Conservation (phyloP, 1,140 invertebrate species). For the Euwallacea fornicatus region DNA sequence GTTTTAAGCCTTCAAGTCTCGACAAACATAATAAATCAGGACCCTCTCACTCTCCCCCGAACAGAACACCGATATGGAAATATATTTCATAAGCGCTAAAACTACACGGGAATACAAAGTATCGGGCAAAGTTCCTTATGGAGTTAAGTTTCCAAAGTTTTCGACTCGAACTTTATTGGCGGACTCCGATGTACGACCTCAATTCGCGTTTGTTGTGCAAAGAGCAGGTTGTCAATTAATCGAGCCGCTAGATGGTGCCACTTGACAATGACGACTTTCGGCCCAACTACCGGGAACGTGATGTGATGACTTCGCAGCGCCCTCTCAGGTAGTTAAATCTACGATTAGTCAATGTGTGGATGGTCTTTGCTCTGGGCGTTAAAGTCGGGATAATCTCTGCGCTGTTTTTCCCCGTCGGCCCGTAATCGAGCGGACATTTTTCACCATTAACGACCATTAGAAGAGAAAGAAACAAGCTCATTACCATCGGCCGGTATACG, state of each 20-base stretch:
- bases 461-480: constrained; percentile 31
- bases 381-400: too few species aligned
- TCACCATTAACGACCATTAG: constrained; percentile 32
- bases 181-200: too few species aligned
- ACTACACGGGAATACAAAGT: constrained; percentile 37
- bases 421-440: constrained; percentile 23
- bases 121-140: background rate
- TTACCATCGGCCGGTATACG: constrained; percentile 17
- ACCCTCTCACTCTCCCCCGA: constrained; percentile 8
- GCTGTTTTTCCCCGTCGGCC: background rate
- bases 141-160: too few species aligned
- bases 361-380: too few species aligned
- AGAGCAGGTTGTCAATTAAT: background rate
- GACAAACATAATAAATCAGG: constrained; percentile 29
- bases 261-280: too few species aligned
- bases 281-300: too few species aligned
- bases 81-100: constrained; percentile 39
- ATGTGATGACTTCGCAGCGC: too few species aligned
- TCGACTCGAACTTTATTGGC: too few species aligned
- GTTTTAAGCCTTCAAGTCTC: constrained; percentile 15
- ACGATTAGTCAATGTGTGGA: too few species aligned
- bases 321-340: too few species aligned
- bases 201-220: too few species aligned
- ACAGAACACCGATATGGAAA: constrained; percentile 20
- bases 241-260: too few species aligned